Conservation (phyloP, 2,113 vertebrate species). For the Oplegnathus fasciatus region DNA sequence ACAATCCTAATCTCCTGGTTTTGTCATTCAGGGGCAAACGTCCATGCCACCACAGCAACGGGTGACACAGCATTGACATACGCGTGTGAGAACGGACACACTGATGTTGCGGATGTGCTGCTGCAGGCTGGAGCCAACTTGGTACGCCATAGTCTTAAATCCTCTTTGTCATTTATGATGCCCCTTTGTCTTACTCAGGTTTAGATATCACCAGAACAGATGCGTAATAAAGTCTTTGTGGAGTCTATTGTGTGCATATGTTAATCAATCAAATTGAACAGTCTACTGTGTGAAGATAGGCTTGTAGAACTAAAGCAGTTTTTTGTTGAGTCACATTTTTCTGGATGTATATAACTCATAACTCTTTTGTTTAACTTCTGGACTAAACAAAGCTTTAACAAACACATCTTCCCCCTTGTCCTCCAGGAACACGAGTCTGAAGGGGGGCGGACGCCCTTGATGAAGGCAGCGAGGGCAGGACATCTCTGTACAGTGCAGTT, state of each 20-base stretch:
- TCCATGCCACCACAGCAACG: conserved; percentile 98
- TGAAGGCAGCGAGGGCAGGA: conserved; percentile 98
- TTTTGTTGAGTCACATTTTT: neutral
- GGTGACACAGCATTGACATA: conserved; percentile 98
- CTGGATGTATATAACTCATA: neutral
- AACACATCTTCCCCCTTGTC: conserved; percentile 18
- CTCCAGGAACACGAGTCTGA: conserved; percentile 97
- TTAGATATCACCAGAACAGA: conserved; percentile 17
- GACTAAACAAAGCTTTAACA: neutral
- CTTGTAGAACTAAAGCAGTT: neutral
- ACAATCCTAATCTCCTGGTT: neutral
- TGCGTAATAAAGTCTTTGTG: neutral
- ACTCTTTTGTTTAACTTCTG: neutral
- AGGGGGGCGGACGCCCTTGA: conserved; percentile 96
- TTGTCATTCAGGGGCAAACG: conserved; percentile 90
- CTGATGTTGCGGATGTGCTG: conserved; percentile 97
- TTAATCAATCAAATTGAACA: neutral
- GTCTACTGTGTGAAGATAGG: neutral
- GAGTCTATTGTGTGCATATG: neutral
- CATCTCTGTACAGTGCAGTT: conserved; percentile 99
- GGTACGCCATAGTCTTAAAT: conserved; percentile 81
- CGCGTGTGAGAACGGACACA: conserved; percentile 99
- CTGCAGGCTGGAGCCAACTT: conserved; percentile 97
- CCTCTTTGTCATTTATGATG: neutral
- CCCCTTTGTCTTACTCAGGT: neutral